Evolutionary conservation across 1,140 invertebrate genomes (phyloP).

Genomic region (Eumaeus atala): DNA sequence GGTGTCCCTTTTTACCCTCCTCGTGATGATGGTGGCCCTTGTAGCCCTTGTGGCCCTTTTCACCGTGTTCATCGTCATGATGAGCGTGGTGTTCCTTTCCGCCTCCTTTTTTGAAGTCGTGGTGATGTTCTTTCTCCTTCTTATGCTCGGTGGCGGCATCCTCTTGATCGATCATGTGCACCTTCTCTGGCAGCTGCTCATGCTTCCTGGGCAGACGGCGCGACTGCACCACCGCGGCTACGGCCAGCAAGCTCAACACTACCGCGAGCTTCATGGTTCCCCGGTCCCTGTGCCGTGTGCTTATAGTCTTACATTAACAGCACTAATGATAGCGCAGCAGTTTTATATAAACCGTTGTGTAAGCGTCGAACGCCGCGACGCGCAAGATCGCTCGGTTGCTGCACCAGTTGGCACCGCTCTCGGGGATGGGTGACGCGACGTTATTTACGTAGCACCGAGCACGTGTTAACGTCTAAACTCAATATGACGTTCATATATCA

Average conservation of each 20-base stretch:
- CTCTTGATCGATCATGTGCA: conserved; percentile 38
- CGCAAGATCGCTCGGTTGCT: conserved; percentile 42
- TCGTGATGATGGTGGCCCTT: conserved; percentile 80
- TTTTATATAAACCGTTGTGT: conserved; percentile 70
- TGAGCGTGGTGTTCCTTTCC: conserved; percentile 72
- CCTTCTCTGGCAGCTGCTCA: conserved; percentile 27
- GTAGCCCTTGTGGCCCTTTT: conserved; percentile 80
- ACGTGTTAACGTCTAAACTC: neutral
- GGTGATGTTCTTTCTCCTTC: conserved; percentile 74
- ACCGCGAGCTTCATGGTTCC: conserved; percentile 47
- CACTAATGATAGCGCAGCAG: conserved; percentile 54
- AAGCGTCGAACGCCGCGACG: conserved; percentile 49
- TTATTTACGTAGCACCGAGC: neutral
- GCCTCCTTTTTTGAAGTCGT: conserved; percentile 75
- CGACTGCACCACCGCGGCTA: conserved; percentile 35
- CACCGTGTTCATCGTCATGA: conserved; percentile 71
- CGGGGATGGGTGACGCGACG: conserved; percentile 4
- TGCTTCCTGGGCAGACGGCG: conserved; percentile 41
- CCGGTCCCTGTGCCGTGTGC: conserved; percentile 30
- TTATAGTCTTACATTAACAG: conserved; percentile 52
- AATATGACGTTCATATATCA: too few relatives aligned
- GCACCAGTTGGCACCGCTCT: conserved; percentile 37
- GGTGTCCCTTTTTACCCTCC: conserved; percentile 81
- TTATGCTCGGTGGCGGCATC: conserved; percentile 76
- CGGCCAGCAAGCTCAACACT: conserved; percentile 40